Evolutionary conservation across 2,113 vertebrate species (phyloP).

Genomic region (Dryoscopus gambensis): DNA sequence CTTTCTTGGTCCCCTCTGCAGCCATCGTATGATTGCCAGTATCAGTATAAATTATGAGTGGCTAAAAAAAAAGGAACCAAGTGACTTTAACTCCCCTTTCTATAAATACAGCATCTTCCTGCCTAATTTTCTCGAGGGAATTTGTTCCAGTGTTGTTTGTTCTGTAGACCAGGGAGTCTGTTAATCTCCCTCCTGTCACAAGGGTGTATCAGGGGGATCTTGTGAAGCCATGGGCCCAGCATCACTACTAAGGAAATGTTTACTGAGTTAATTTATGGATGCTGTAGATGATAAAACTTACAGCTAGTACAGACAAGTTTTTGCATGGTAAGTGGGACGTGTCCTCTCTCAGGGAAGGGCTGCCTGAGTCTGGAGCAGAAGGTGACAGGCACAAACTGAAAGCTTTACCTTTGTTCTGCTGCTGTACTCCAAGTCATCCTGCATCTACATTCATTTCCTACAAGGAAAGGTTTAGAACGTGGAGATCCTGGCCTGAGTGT

Average conservation of each 20-base stretch:
- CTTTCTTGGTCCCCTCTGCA: not conserved
- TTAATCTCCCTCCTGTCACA: not conserved
- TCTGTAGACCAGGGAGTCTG: not conserved
- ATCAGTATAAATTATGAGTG: not conserved
- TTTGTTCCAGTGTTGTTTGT: not conserved
- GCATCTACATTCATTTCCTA: not conserved
- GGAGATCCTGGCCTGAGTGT: not conserved
- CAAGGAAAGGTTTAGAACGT: not conserved
- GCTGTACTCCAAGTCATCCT: not conserved
- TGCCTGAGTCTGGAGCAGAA: not conserved
- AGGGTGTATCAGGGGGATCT: not conserved
- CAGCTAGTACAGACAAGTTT: not conserved
- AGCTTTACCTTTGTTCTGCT: not conserved
- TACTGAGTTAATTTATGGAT: not conserved
- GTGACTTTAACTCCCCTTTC: not conserved
- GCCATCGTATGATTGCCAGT: not conserved
- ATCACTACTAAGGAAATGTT: not conserved
- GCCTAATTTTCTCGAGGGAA: not conserved
- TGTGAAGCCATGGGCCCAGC: not conserved
- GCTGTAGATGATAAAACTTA: not conserved
- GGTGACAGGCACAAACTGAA: not conserved
- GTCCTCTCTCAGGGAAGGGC: not conserved
- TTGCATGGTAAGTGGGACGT: not conserved
- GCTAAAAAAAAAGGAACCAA: not conserved
- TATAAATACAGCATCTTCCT: not conserved